Percentiles rank a stretch among this genome's conserved stretches.
These are phyloP conservation scores for Plagodis pulveraria DNA, from an alignment of 2,888 invertebrate species.

Conservation along the genomic window DNA sequence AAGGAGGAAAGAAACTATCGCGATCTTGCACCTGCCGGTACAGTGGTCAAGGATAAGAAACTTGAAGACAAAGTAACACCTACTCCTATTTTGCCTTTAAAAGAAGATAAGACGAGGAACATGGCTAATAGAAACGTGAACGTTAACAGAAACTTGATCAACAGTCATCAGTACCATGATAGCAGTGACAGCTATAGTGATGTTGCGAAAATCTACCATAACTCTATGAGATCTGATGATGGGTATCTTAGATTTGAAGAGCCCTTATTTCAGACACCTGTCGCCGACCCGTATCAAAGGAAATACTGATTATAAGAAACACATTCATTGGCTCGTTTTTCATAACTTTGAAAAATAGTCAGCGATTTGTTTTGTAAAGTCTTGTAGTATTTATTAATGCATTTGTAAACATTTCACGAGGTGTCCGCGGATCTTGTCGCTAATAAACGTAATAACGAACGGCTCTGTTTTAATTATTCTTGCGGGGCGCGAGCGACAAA, in stretches of 20 bases:
- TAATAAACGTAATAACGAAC: conserved; percentile 79
- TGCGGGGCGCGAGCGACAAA: conserved; percentile 73
- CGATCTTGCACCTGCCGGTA: conserved; percentile 71
- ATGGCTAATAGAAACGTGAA: conserved; percentile 51
- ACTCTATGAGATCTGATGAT: conserved; percentile 67
- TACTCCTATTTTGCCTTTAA: conserved; percentile 73
- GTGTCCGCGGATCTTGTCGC: conserved; percentile 63
- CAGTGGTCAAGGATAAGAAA: conserved; percentile 71
- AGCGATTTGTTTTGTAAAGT: conserved; percentile 18
- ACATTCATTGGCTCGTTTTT: conserved; percentile 53
- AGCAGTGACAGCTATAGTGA: conserved; percentile 61
- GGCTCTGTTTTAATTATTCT: conserved; percentile 68
- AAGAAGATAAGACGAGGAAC: conserved; percentile 64
- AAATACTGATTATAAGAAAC: conserved; percentile 59
- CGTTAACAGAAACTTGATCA: conserved; percentile 64
- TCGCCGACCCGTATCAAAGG: conserved; percentile 76
- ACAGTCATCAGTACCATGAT: conserved; percentile 79
- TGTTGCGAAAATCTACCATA: conserved; percentile 67
- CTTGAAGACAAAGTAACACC: conserved; percentile 77
- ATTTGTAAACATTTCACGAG: conserved; percentile 50
- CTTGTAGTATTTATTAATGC: conserved; percentile 43
- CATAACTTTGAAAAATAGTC: conserved; percentile 50
- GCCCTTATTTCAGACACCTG: conserved; percentile 70
- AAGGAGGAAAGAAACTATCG: conserved; percentile 79
- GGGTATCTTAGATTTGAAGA: conserved; percentile 74